Evolutionary conservation across 2,113 vertebrate genomes (phyloP).

Genomic region (Clupea harengus): DNA sequence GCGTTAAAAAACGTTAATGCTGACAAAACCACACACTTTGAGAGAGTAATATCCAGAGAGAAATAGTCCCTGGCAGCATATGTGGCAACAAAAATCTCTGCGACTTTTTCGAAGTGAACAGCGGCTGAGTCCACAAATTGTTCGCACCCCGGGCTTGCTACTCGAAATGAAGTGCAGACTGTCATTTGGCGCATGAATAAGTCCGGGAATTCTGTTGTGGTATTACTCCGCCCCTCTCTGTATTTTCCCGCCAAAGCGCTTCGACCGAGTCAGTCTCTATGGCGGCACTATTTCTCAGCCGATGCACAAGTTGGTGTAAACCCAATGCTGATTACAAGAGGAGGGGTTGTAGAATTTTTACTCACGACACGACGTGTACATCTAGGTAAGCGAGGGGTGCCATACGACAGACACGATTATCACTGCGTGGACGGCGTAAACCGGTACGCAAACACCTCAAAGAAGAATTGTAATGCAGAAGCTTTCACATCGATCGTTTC

Average conservation of each 20-base stretch:
- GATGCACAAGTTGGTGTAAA: not conserved
- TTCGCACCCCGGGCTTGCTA: constrained; percentile 26
- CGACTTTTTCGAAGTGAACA: constrained; percentile 27
- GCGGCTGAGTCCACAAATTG: constrained; percentile 35
- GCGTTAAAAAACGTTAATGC: constrained; percentile 15
- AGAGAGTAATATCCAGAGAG: constrained; percentile 33
- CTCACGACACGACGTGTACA: not conserved
- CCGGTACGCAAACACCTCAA: not conserved
- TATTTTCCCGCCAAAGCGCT: constrained; percentile 63
- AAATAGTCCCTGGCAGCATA: constrained; percentile 52
- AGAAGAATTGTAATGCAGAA: not conserved
- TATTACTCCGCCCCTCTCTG: constrained; percentile 34
- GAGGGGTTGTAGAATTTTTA: not conserved
- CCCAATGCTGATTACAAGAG: not conserved
- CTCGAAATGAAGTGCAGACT: constrained; percentile 29
- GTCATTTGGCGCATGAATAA: constrained; percentile 53
- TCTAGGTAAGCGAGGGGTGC: not conserved
- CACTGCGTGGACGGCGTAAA: not conserved
- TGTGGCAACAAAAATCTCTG: constrained; percentile 35
- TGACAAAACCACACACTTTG: not conserved
- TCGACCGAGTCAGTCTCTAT: not conserved
- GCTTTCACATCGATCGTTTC: not conserved
- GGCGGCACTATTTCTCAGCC: constrained; percentile 3
- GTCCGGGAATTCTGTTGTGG: constrained; percentile 33
- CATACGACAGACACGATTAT: not conserved